A percentile compares a stretch with the other conserved stretches of the same genome.
These are phyloP conservation scores for Intellagama lesueurii DNA, from an alignment of 2,797 vertebrate genomes.

Conservation along the genomic window DNA sequence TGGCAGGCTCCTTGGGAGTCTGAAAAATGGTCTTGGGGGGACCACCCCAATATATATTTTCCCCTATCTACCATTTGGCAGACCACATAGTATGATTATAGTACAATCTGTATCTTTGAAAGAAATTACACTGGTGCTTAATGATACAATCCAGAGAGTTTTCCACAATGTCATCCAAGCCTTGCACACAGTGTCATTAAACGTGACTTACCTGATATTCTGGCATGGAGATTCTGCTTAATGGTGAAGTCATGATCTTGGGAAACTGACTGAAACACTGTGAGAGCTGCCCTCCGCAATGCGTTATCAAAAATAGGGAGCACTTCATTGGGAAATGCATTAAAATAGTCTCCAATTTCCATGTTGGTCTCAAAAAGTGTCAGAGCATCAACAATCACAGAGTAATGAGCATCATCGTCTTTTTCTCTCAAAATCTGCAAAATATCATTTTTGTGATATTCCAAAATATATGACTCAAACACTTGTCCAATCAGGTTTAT, in stretches of 20 bases:
- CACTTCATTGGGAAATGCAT: conserved; percentile 85
- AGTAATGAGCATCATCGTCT: conserved; percentile 83
- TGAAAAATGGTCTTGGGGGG: too few species aligned
- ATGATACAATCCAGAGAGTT: background rate
- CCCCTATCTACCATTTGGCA: too few species aligned
- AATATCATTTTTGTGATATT: conserved; percentile 87
- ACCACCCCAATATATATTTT: too few species aligned
- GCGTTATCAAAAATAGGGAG: conserved; percentile 88
- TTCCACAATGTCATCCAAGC: background rate
- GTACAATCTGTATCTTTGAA: background rate
- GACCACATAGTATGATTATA: background rate
- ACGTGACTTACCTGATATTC: conserved; percentile 86
- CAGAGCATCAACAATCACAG: conserved; percentile 91
- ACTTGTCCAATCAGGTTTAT: conserved; percentile 85
- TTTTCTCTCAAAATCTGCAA: conserved; percentile 79
- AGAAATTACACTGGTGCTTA: background rate
- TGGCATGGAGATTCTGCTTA: conserved; percentile 86
- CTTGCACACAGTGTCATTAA: background rate
- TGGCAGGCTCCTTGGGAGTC: too few species aligned
- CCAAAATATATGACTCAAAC: conserved; percentile 87
- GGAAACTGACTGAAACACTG: conserved; percentile 66
- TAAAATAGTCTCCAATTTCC: conserved; percentile 96
- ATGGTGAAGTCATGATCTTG: conserved; percentile 55
- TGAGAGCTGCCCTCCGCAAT: conserved; percentile 79
- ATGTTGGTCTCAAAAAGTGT: conserved; percentile 95